These are phyloP conservation scores for Psilanteris sp. DNA, from an alignment of 1,140 invertebrate genomes.

Conservation along the genomic window DNA sequence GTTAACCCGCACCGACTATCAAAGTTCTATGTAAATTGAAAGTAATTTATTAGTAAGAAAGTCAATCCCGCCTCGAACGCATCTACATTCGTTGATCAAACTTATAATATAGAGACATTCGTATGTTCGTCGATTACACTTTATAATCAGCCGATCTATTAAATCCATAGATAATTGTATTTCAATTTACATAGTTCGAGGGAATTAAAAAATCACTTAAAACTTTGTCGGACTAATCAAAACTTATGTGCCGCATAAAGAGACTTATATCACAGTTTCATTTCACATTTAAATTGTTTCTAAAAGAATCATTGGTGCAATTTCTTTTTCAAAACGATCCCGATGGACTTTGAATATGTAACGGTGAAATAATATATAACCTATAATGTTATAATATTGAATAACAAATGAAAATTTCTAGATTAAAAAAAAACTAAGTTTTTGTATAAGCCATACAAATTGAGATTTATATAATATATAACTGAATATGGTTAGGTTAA, in stretches of 20 bases:
- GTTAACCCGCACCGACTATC: constrained; percentile 23
- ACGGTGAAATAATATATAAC: too few relatives aligned
- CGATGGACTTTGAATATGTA: too few relatives aligned
- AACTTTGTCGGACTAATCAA: background rate
- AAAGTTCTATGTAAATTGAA: constrained; percentile 32
- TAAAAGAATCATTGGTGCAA: background rate
- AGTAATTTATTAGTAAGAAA: constrained; percentile 35
- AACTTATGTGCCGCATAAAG: background rate
- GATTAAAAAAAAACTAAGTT: too few relatives aligned
- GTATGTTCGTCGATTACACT: constrained; percentile 4
- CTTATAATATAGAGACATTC: constrained; percentile 12
- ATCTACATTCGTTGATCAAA: too few relatives aligned
- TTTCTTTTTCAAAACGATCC: too few relatives aligned
- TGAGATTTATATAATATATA: too few relatives aligned
- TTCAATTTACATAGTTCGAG: background rate
- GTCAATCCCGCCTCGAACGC: too few relatives aligned
- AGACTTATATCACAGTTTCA: background rate
- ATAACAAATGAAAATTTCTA: too few relatives aligned
- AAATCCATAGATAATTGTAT: background rate
- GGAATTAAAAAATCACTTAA: constrained; percentile 4
- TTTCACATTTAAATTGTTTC: constrained; percentile 1
- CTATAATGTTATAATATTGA: too few relatives aligned
- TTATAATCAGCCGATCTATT: constrained; percentile 6
- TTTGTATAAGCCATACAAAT: too few relatives aligned
- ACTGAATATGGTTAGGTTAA: too few relatives aligned